Evolutionary conservation across 64 coral and sea anemone genomes (phyloP).

Genomic region (Actinia equina): DNA sequence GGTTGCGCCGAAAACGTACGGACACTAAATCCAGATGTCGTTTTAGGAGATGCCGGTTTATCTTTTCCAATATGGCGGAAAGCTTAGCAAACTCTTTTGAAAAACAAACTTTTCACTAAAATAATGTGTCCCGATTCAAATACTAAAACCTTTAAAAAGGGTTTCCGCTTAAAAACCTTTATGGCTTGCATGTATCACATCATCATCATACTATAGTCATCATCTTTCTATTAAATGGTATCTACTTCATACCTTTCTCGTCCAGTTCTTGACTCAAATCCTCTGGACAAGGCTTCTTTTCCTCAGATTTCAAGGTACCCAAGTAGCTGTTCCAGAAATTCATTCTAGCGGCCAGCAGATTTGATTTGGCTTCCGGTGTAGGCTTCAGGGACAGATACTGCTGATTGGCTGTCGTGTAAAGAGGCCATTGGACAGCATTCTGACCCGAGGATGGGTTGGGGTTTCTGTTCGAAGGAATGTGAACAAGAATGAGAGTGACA

Average conservation of each 20-base stretch:
- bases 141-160: too few relatives aligned
- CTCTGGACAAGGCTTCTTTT: background rate
- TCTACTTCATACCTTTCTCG: background rate
- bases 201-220: background rate
- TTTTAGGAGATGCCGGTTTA: too few relatives aligned
- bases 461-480: background rate
- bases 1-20: too few relatives aligned
- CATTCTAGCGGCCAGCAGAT: background rate
- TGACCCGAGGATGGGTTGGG: background rate
- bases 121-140: too few relatives aligned
- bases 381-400: background rate
- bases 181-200: background rate
- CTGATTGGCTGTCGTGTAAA: background rate
- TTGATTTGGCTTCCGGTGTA: background rate
- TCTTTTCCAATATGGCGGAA: too few relatives aligned
- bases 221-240: too few relatives aligned
- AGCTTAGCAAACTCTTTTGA: too few relatives aligned
- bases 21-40: too few relatives aligned
- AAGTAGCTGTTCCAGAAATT: background rate
- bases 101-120: too few relatives aligned
- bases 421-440: background rate
- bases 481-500: background rate
- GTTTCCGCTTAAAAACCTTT: too few relatives aligned
- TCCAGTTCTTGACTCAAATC: background rate
- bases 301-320: background rate